Conservation (phyloP, 2,113 vertebrate genomes). For the Neopipo cinnamomea region DNA sequence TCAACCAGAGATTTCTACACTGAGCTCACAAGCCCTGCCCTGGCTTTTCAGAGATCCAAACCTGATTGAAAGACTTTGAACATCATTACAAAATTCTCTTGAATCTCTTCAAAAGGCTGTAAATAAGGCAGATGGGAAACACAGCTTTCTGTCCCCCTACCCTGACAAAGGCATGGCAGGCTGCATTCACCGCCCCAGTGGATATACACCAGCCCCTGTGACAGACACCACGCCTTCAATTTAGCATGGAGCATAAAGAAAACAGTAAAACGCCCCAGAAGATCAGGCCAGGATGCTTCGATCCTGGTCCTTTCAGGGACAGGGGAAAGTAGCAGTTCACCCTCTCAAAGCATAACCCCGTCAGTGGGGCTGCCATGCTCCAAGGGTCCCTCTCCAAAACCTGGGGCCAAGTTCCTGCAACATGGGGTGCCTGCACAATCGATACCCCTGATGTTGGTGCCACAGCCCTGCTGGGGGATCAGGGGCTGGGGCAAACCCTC, state of each 20-base stretch:
- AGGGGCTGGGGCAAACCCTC: neutral
- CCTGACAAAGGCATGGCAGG: neutral
- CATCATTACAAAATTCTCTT: neutral
- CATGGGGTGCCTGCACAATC: accelerated
- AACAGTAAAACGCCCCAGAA: neutral
- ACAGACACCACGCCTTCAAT: neutral
- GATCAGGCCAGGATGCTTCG: neutral
- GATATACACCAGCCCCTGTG: neutral
- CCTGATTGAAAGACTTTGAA: neutral
- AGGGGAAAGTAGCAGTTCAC: neutral
- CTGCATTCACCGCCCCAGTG: accelerated
- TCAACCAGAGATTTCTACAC: neutral
- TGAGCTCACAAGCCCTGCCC: neutral
- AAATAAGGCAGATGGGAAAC: neutral
- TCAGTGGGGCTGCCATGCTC: neutral
- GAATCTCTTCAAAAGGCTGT: neutral
- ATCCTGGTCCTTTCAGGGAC: neutral
- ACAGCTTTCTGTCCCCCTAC: neutral
- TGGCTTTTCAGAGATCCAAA: neutral
- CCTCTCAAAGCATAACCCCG: neutral
- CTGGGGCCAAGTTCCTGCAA: accelerated
- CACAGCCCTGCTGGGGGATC: neutral
- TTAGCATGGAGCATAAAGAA: neutral
- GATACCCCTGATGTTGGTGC: neutral
- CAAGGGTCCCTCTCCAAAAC: neutral